Evolutionary conservation across 2,888 invertebrate genomes (phyloP), one percentile per base, ranked within the genome.

Genomic region (Cryptocheilus praepositus): DNA sequence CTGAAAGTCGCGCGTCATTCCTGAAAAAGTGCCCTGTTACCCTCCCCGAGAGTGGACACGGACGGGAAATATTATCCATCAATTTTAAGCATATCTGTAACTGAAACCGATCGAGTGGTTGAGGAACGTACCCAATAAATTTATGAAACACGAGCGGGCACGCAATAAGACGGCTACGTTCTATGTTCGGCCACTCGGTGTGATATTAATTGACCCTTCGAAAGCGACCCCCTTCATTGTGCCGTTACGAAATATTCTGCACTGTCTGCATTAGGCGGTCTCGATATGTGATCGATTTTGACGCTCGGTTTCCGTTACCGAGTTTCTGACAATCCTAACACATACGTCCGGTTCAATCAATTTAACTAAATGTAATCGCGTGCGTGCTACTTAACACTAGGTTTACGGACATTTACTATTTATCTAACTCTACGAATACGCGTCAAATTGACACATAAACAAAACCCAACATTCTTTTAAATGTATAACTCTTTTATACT

Each of bases 201-300:
- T 65, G 72, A 84, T 84, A 85, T 85, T 84, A 85, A 85, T 85
- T 84, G 82, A 77, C 82, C 70, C 80, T 82, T 69, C 70, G 79
- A 67, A 68, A 73, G 70, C 71, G 77, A 69, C 69, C 67, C 36
- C 66, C 69, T 36, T 61, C 62, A 56, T 69, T 62, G 61, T 70
- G 67, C 67, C 54, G 67, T 68, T 59, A 67, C 68, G 76, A 79
- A 77, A 75, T 79, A 79, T 79, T 70, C 67, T 49, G 61, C 59
- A 66, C 63, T 68, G 66, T 65, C 36, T 36, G 36, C 36, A n/a
- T 13, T 5, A 11, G 49, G 49, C 49, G 5, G 18, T 16, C 18
- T n/a, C 49, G 43, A 43, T 18, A 15, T 46, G 16, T 62, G 61
- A 22, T 49, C 54, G 18, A 46, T 49, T 15, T 49, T 3, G 28